Base-by-base conservation (phyloP, 2,888 invertebrate species). In the Parnassius smintheus region DNA sequence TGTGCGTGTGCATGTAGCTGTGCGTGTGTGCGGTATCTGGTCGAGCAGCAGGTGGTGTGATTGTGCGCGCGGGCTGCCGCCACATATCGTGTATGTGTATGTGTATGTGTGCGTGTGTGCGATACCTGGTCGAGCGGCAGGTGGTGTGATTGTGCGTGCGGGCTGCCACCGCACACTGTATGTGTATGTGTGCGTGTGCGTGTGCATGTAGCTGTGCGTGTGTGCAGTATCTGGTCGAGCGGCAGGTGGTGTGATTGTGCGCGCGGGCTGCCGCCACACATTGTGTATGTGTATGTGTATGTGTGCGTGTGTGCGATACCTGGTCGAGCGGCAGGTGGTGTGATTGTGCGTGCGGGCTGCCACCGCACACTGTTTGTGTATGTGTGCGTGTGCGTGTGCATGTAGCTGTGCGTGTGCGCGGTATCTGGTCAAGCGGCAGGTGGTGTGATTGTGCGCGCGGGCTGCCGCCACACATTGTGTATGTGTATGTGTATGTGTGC, bases 261-360 rank as follows among this genome's bases (percentile, higher is more conserved):
- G n/a, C 93, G 93, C n/a, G 95, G 95, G 70, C 94, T 94, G 62
- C 94, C 96, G 13, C 98, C 97, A 72, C 97, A 96, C 69, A 98
- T 96, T n/a, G n/a, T n/a, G n/a, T n/a, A n/a, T n/a, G n/a, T 52
- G 71, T 71, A 48, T 66, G 64, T 50, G 95, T 93, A 64, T 95
- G 93, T 9, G 59, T 25, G 4, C 25, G 25, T 2, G 3, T 25
- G 25, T 25, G 25, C 2, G 25, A 2, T 25, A 25, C 25, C 25
- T 25, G 25, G 25, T 25, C 25, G 25, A 25, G 25, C 25, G 25
- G 45, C 45, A 25, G 49, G 56, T 56, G 25, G 25, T 25, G 25
- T 2, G 2, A 2, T 2, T 2, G 2, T 2, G 25, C 25, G 25
- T 2, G 25, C 25, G 25, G 25, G 25, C 25, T 25, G 25, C 25